Conservation (phyloP, 2,797 vertebrate genomes). For the Amphiprion clarkii region DNA sequence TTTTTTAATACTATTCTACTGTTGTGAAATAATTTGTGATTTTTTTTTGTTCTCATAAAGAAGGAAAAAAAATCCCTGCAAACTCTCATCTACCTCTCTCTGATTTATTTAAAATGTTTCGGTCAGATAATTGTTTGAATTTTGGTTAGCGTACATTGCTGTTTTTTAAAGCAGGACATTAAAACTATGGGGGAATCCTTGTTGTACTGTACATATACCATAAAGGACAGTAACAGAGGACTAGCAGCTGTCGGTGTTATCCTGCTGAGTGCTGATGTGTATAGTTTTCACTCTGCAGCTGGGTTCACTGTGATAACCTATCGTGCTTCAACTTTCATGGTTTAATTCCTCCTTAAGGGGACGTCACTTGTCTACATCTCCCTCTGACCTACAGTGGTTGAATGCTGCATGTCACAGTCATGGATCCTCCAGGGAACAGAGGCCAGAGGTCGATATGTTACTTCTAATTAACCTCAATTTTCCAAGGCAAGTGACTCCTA, state of each 20-base stretch:
- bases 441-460: slow-evolving; percentile 25
- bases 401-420: slow-evolving; percentile 2
- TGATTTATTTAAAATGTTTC: neutral
- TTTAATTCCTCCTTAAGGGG: slow-evolving; percentile 19
- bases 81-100: too few relatives aligned
- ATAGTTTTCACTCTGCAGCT: slow-evolving; percentile 28
- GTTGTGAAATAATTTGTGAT: too few relatives aligned
- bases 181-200: neutral
- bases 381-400: slow-evolving; percentile 16
- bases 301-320: slow-evolving; percentile 21
- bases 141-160: neutral
- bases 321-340: slow-evolving; percentile 22
- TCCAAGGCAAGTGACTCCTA: slow-evolving; percentile 18
- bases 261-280: slow-evolving; percentile 31
- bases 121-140: neutral
- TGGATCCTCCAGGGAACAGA: slow-evolving; percentile 9
- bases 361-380: slow-evolving; percentile 6
- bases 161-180: too few relatives aligned
- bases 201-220: neutral
- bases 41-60: too few relatives aligned
- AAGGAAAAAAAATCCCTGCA: neutral
- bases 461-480: slow-evolving; percentile 47
- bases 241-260: slow-evolving; percentile 23
- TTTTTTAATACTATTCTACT: too few relatives aligned
- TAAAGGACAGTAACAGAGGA: slow-evolving; percentile 8